Percentiles rank a stretch among this genome's conserved stretches.
phyloP scores from a whole-genome alignment of 92 coral and sea anemone genomes.

The Siderastrea radians region DNA sequence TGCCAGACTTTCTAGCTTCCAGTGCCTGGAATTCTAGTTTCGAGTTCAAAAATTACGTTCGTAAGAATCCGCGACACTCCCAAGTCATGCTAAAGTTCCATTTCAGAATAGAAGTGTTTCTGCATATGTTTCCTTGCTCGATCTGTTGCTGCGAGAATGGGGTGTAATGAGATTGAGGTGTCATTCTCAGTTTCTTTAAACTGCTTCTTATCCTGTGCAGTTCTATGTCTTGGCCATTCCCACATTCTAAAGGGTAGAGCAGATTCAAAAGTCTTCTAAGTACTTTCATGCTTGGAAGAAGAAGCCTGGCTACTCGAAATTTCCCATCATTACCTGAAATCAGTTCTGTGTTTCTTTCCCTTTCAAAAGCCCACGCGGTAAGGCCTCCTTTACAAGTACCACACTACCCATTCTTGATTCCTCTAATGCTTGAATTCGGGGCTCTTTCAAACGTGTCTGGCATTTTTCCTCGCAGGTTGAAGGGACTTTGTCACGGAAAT shows the following conservation, averaged over 20 bases:
- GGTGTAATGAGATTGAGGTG: constrained; percentile 6
- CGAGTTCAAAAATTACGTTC: too few species aligned
- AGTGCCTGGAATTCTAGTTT: too few species aligned
- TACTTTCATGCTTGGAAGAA: constrained; percentile 19
- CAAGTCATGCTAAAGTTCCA: not conserved
- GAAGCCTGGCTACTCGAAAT: constrained; percentile 7
- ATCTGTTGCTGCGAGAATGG: constrained; percentile 11
- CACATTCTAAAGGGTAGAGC: constrained; percentile 7
- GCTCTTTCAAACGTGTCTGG: too few species aligned
- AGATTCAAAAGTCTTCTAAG: constrained; percentile 16
- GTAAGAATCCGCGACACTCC: too few species aligned
- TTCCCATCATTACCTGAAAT: not conserved
- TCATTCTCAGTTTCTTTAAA: not conserved
- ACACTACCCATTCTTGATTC: too few species aligned
- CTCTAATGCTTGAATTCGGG: too few species aligned
- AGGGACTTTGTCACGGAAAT: too few species aligned
- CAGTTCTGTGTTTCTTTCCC: not conserved
- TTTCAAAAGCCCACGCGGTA: not conserved
- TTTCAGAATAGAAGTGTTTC: not conserved
- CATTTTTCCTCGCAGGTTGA: too few species aligned
- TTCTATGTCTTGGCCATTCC: not conserved
- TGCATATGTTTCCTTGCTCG: constrained; percentile 5
- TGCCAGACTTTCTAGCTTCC: not conserved
- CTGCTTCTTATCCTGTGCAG: not conserved
- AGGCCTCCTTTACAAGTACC: not conserved